Base-by-base conservation (phyloP, 2,797 vertebrate genomes). In the Netta rufina region DNA sequence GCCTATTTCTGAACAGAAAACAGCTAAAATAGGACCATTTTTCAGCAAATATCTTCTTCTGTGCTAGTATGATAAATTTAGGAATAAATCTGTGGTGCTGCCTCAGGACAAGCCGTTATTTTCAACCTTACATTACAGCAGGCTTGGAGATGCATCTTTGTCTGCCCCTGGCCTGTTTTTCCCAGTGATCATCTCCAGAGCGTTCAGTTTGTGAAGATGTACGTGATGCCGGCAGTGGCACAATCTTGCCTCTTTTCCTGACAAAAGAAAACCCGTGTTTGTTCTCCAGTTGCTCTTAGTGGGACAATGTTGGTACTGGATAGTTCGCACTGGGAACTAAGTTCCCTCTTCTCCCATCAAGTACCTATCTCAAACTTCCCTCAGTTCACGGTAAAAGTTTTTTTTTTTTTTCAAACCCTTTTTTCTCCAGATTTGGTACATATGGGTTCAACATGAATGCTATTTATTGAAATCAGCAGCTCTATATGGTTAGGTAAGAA, bases 401-500 rank as follows among this genome's bases (percentile, higher is more conserved):
- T 58, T 92, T 25, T n/a, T n/a, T n/a, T 7, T 2, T 58, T 92
- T 93, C 93, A 92, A 95, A 89, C 25, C 45, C 41, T 22, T 87
- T 91, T 69, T 49, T 72, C 18, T 41, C 53, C 65, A 83, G 45
- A 65, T 51, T 8, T 16, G 8, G 13, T 15, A 2, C 45, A 47
- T 1, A 5, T 69, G 54, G 41, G 30, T 89, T 85, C 54, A 81
- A 36, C 43, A 43, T 41, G 65, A 8, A 25, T 36, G 49, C 60
- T 92, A 87, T 90, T 95, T 94, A 77, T 92, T 94, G 89, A 70
- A 53, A 89, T 73, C 91, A 91, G 61, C 94, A 90, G 81, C 61
- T 80, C 88, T 80, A 21, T 51, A 39, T 80, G 61, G 83, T 82
- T 83, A 80, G 81, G 91, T 70, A 96, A 95, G 78, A 87, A 75